A percentile compares a stretch with the other conserved stretches of the same genome.
phyloP scores from a whole-genome alignment of 2,113 vertebrate genomes.

The Actenoides lindsayi region DNA sequence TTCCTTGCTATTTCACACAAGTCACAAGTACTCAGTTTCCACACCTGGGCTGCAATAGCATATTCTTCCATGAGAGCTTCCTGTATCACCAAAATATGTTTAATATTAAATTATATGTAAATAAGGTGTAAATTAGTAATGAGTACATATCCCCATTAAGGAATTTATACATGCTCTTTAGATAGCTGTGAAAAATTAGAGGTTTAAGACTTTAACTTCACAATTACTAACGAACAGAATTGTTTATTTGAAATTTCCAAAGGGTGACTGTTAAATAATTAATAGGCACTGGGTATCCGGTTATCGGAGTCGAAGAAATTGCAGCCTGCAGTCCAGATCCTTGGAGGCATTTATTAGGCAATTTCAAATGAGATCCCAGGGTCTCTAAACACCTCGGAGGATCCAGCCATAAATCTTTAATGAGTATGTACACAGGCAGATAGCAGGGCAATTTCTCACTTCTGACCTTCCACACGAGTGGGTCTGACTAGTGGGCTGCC shows the following conservation, averaged over 20 bases:
- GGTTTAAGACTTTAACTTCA: constrained; percentile 7
- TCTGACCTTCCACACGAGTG: not conserved
- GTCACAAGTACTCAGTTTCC: constrained; percentile 98
- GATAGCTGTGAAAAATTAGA: constrained; percentile 25
- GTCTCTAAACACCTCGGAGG: not conserved
- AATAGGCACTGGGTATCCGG: not conserved
- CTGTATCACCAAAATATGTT: constrained; percentile 70
- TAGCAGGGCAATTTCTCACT: not conserved
- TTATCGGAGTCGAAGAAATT: not conserved
- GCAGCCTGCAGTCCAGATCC: constrained; percentile 1
- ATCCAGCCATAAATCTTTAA: not conserved
- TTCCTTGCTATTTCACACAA: constrained; percentile 96
- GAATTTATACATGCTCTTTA: constrained; percentile 12
- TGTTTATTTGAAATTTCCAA: not conserved
- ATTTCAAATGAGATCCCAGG: not conserved
- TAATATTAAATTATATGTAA: not conserved
- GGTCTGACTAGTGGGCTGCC: not conserved
- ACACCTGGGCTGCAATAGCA: constrained; percentile 96
- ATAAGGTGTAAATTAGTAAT: not conserved
- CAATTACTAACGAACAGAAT: not conserved
- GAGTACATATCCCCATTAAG: not conserved
- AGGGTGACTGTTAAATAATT: not conserved
- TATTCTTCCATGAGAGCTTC: constrained; percentile 98
- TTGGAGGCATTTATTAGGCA: not conserved
- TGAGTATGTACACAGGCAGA: not conserved